Evolutionary conservation across 1,140 invertebrate genomes (phyloP), one percentile per base, ranked within the genome.

Genomic region (Drosophila fuyamai): DNA sequence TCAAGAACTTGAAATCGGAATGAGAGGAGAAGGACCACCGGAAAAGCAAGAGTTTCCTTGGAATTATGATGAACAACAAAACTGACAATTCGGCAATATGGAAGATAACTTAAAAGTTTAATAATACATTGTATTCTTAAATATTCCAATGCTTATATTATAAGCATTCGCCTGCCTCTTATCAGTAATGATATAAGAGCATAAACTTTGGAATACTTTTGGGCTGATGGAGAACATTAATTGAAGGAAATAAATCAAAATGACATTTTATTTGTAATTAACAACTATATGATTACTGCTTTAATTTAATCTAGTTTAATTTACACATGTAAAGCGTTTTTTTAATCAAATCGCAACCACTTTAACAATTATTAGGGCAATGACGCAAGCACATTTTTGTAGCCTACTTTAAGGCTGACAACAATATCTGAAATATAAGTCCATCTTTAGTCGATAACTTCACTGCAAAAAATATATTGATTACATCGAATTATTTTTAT

Each of bases 41-140:
- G 43, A 56, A 8, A 91, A 91, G 14, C 14, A 9, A 0, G 43
- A 56, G 9, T 76, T 91, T 73, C 83, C 88, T 7, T 81, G 81
- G 9, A 81, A 62, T 57, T 63, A 88, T 67, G 73, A 88, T 73
- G 82, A 72, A 7, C 44, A 53, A 5, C 79, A 79, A 46, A 43
- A 56, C 16, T 50, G 29, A 32, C 1, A 8, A 8, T 32, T 32
- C 1, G 7, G 29, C 6, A 13, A 48, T 16, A 35, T 38, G n/a
- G 54, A 23, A 13, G 8, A 44, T 12, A 44, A 4, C 8, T 18
- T 4, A 9, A 10, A 18, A 18, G 1, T 10, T 18, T 13, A 13
- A 12, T 32, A 41, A 9, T 13, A 14, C 2, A 4, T 16, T 18
- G 10, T 16, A 23, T 18, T 3, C 29, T 1, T 13, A 40, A 36